Conservation (phyloP, 2,113 vertebrate genomes). For the Hyla sarda region DNA sequence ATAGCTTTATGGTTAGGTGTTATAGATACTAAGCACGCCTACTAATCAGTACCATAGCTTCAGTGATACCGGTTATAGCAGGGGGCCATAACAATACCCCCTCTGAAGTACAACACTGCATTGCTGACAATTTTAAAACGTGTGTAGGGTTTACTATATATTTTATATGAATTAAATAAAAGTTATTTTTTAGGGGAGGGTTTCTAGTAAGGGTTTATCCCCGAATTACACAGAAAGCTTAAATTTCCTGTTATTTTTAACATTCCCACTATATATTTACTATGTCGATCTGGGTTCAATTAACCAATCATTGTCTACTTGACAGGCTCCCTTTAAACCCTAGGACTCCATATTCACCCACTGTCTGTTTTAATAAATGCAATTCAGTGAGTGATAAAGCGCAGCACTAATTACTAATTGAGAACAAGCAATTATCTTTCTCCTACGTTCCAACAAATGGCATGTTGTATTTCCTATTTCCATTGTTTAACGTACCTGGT, state of each 20-base stretch:
- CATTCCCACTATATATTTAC: not conserved
- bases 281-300: not conserved
- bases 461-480: conserved; percentile 6
- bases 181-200: too few species aligned
- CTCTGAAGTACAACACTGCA: too few species aligned
- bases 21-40: too few species aligned
- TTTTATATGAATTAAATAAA: too few species aligned
- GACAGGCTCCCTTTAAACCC: conserved; percentile 6
- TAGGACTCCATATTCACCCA: not conserved
- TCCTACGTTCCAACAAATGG: not conserved
- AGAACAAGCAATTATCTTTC: conserved; percentile 22
- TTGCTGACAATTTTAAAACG: too few species aligned
- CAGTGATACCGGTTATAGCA: too few species aligned
- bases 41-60: too few species aligned
- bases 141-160: too few species aligned
- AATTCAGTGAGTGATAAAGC: conserved; percentile 19
- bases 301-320: conserved; percentile 26
- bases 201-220: too few species aligned
- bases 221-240: not conserved
- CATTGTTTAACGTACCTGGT: conserved; percentile 4
- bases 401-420: conserved; percentile 23
- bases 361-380: conserved; percentile 37
- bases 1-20: too few species aligned
- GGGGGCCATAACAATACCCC: too few species aligned
- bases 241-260: not conserved